Conservation (phyloP, 2,888 invertebrate species). For the Lithophane leautieri region DNA sequence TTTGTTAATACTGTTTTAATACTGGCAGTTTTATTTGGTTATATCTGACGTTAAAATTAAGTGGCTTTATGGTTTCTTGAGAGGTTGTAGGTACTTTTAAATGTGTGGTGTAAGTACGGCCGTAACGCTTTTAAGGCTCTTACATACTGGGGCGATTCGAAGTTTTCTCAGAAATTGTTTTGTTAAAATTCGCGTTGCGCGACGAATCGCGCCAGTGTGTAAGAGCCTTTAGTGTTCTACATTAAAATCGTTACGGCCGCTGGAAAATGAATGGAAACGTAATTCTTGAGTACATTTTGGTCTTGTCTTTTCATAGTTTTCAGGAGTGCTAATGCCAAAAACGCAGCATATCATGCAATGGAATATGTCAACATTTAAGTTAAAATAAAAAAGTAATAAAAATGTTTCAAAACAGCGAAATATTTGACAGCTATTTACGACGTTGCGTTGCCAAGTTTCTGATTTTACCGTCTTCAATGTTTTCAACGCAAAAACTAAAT, state of each 20-base stretch:
- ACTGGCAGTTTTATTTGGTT: conserved; percentile 44
- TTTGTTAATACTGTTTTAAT: conserved; percentile 65
- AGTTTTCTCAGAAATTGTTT: too few relatives aligned
- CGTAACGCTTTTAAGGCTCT: neutral
- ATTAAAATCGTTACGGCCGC: too few relatives aligned
- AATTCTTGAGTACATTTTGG: neutral
- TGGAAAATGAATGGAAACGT: neutral
- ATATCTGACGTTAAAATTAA: conserved; percentile 42
- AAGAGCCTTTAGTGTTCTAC: neutral
- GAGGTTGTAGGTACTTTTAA: conserved; percentile 11
- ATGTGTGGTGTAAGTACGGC: neutral
- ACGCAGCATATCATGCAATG: too few relatives aligned
- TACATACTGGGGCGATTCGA: too few relatives aligned
- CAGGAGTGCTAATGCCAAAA: neutral
- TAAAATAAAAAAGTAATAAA: too few relatives aligned
- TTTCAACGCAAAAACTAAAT: neutral
- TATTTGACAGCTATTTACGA: neutral
- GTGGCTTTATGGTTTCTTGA: conserved; percentile 32
- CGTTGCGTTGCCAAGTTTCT: neutral
- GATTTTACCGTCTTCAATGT: neutral
- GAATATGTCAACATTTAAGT: too few relatives aligned
- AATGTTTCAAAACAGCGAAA: too few relatives aligned
- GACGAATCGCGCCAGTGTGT: too few relatives aligned
- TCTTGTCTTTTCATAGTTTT: neutral
- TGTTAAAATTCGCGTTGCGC: too few relatives aligned